Evolutionary conservation across 1,140 invertebrate species (phyloP).

Genomic region (Mya arenaria): DNA sequence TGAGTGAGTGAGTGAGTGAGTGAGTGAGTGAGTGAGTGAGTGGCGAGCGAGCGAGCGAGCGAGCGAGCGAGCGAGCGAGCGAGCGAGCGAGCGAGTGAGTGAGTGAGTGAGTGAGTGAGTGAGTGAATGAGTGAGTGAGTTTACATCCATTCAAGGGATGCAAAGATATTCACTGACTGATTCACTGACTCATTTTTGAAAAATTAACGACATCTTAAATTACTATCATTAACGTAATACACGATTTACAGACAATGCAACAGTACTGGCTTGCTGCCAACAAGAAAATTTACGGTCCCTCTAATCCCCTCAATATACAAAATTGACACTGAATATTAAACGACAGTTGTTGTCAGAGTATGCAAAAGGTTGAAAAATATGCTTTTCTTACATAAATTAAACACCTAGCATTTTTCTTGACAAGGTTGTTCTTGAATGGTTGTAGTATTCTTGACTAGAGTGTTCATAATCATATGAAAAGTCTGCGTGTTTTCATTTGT

Average conservation of each 20-base stretch:
- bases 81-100: not conserved
- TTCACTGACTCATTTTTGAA: no score
- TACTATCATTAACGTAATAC: not conserved
- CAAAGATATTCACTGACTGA: not conserved
- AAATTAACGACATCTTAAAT: no score
- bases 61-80: constrained; percentile 43
- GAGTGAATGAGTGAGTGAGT: not conserved
- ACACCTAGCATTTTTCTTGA: no score
- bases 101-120: not conserved
- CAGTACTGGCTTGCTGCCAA: not conserved
- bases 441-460: no score
- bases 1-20: constrained; percentile 46
- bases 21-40: constrained; percentile 49
- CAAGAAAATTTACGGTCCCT: not conserved
- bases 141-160: not conserved
- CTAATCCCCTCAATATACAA: not conserved
- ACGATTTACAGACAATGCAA: not conserved
- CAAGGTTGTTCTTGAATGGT: no score
- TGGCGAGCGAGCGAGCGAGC: constrained; percentile 35
- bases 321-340: not conserved
- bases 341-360: not conserved
- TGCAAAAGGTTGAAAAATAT: not conserved
- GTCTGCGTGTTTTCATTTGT: no score
- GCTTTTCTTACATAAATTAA: no score
- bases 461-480: no score